A percentile compares a stretch with the other conserved stretches of the same genome.
These are phyloP conservation scores for Neolamprologus modestus DNA, from an alignment of 2,113 vertebrate genomes.

Conservation along the genomic window DNA sequence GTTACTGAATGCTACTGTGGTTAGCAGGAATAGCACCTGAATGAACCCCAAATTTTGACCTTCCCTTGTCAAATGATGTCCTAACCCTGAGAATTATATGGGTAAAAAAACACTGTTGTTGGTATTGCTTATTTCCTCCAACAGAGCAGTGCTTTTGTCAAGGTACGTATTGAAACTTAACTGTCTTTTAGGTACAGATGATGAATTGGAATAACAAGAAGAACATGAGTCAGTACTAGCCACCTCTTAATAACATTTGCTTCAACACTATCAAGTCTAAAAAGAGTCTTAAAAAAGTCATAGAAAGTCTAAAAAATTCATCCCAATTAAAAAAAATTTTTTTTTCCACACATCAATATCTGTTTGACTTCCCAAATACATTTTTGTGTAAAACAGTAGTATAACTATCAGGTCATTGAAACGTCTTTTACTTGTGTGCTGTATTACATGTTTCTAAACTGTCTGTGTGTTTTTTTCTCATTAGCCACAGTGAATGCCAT, in stretches of 20 bases:
- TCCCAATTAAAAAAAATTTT: rapidly evolving
- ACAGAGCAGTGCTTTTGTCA: conserved; percentile 35
- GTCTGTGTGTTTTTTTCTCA: not conserved
- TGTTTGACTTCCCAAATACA: not conserved
- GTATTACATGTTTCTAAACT: not conserved
- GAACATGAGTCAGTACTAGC: not conserved
- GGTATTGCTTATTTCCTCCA: conserved; percentile 30
- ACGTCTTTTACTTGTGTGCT: not conserved
- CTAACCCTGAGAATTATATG: conserved; percentile 11
- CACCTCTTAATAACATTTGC: not conserved
- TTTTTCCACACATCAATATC: not conserved
- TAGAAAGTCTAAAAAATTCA: not conserved
- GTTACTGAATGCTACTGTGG: conserved; percentile 49
- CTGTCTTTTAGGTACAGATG: not conserved
- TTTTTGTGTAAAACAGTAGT: not conserved
- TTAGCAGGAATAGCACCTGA: conserved; percentile 41
- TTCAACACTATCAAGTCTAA: not conserved
- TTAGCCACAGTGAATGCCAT: conserved; percentile 81
- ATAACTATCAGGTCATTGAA: not conserved
- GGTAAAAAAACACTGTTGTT: conserved; percentile 17
- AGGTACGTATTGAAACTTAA: conserved; percentile 48
- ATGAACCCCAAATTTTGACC: conserved; percentile 37
- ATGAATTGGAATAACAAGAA: not conserved
- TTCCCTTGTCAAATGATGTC: conserved; percentile 7
- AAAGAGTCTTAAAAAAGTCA: not conserved